Evolutionary conservation across 1,140 invertebrate species (phyloP).

Genomic region (Streblospio benedicti): DNA sequence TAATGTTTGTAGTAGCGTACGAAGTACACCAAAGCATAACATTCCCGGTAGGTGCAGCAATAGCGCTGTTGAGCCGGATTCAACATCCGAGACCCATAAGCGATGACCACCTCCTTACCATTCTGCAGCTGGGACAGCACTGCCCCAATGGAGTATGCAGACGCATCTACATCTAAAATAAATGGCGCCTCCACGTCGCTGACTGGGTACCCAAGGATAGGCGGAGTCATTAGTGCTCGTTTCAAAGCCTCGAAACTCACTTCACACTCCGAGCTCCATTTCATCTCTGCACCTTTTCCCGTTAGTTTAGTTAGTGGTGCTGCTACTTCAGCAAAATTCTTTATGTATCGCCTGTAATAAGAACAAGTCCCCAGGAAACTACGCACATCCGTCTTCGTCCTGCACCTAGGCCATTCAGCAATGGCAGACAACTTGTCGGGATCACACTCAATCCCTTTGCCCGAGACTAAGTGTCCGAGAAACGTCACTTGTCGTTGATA

Average conservation of each 20-base stretch:
- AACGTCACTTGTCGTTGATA: constrained; percentile 12
- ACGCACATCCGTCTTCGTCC: constrained; percentile 33
- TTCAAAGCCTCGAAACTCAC: constrained; percentile 9
- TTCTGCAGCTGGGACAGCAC: constrained; percentile 40
- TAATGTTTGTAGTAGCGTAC: constrained; percentile 24
- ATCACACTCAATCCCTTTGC: constrained; percentile 13
- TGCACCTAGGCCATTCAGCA: constrained; percentile 35
- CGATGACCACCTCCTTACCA: constrained; percentile 15
- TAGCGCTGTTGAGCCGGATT: constrained; percentile 18
- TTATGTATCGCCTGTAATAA: constrained; percentile 45
- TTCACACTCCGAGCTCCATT: not conserved
- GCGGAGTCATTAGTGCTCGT: not conserved
- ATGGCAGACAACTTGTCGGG: constrained; percentile 41
- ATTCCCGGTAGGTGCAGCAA: constrained; percentile 19
- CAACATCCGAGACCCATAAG: constrained; percentile 8
- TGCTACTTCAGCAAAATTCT: constrained; percentile 17
- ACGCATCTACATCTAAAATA: constrained; percentile 46
- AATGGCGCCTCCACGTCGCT: constrained; percentile 33
- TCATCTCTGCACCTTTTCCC: constrained; percentile 5
- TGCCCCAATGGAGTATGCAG: constrained; percentile 40
- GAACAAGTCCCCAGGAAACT: constrained; percentile 38
- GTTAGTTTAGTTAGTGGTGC: constrained; percentile 8
- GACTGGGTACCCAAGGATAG: constrained; percentile 26
- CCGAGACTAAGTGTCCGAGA: constrained; percentile 16
- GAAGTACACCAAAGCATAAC: constrained; percentile 22